These are phyloP conservation scores for Drosophila tristis DNA, from an alignment of 1,140 invertebrate genomes.

Conservation along the genomic window DNA sequence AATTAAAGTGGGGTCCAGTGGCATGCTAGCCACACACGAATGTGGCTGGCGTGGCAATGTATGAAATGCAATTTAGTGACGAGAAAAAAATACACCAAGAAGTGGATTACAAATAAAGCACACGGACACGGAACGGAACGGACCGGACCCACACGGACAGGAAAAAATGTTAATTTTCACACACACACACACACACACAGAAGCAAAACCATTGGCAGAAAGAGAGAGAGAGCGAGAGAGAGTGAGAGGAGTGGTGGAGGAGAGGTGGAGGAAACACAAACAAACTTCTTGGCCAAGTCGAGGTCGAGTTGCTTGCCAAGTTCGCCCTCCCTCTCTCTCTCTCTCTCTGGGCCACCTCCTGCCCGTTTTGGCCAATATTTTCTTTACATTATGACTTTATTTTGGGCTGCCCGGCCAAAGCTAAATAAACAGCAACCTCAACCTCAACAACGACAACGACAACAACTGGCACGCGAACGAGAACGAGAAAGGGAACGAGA, in stretches of 20 bases:
- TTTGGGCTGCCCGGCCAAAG: slow-evolving; percentile 47
- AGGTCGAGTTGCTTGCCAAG: slow-evolving; percentile 26
- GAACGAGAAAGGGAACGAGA: background rate
- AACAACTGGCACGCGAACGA: background rate
- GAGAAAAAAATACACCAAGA: slow-evolving; percentile 27
- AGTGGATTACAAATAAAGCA: slow-evolving; percentile 61
- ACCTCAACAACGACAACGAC: slow-evolving; percentile 10
- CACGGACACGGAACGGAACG: slow-evolving; percentile 17
- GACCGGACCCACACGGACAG: background rate
- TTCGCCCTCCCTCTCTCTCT: background rate
- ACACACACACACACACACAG: slow-evolving; percentile 8
- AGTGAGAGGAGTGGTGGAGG: background rate
- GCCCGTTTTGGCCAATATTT: slow-evolving; percentile 52
- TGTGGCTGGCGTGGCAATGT: slow-evolving; percentile 38
- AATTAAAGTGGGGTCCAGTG: too few relatives aligned
- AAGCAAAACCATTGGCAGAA: background rate
- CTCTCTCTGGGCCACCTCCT: background rate
- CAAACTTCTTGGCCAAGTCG: slow-evolving; percentile 29
- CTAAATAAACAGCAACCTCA: slow-evolving; percentile 55
- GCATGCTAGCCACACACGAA: slow-evolving; percentile 39
- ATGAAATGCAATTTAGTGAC: slow-evolving; percentile 65
- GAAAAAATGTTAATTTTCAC: slow-evolving; percentile 60
- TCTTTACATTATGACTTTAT: slow-evolving; percentile 73
- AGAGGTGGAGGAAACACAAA: background rate
- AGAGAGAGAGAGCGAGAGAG: background rate